A percentile compares a stretch with the other conserved stretches of the same genome.
These are phyloP conservation scores for Oopsacas minuta DNA, from an alignment of 37 sponge, comb jelly and placozoan species.

Conservation along the genomic window DNA sequence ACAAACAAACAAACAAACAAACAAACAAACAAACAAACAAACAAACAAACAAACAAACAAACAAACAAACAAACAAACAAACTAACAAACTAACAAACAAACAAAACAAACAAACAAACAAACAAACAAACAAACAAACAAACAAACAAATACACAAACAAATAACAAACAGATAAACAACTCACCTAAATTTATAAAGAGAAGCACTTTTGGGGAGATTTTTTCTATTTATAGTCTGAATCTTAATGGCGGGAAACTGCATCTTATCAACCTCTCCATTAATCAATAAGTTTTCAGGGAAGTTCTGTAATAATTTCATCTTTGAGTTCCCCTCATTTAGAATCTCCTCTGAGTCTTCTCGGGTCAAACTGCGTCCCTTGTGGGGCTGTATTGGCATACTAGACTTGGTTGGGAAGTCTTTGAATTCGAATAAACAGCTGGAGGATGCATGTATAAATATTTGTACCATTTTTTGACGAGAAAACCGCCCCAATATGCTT, in stretches of 20 bases:
- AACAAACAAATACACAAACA: not conserved
- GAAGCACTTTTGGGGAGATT: not conserved
- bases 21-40: not conserved
- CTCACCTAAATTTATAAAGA: not conserved
- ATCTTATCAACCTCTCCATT: not conserved
- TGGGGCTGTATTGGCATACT: not conserved
- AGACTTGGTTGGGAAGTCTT: not conserved
- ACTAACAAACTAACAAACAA: not conserved
- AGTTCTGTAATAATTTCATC: not conserved
- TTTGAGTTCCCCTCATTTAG: not conserved
- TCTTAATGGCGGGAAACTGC: not conserved
- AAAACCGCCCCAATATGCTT: no score
- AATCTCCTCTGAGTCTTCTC: not conserved
- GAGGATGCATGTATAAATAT: no score
- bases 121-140: not conserved
- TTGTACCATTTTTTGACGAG: not conserved
- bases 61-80: not conserved
- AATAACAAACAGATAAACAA: not conserved
- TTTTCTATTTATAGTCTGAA: not conserved
- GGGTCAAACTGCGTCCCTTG: not conserved
- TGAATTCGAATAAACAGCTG: not conserved
- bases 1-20: not conserved
- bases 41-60: not conserved
- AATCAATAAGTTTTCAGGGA: not conserved
- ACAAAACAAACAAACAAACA: not conserved